Conservation (phyloP, 2,797 vertebrate genomes). For the Microctenopoma stevenorrisi region DNA sequence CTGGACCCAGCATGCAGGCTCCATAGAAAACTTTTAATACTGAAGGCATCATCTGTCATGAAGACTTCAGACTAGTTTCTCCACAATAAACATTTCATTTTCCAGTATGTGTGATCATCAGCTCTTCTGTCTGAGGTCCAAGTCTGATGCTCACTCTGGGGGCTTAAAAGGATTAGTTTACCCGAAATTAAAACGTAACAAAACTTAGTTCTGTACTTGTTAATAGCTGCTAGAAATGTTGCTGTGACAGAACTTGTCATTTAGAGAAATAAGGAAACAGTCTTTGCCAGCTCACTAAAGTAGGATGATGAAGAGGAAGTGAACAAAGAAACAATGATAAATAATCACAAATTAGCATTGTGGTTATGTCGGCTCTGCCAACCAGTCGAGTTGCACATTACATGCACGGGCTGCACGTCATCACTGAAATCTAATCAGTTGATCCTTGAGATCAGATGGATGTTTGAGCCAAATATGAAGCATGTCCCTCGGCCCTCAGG, state of each 20-base stretch:
- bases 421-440: too few species aligned
- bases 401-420: too few species aligned
- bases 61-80: conserved; percentile 1
- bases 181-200: not conserved
- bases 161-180: not conserved
- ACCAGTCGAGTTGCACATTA: too few species aligned
- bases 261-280: not conserved
- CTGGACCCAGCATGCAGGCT: not conserved
- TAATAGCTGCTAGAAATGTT: not conserved
- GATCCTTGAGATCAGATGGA: too few species aligned
- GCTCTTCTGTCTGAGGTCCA: not conserved
- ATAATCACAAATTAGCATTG: too few species aligned
- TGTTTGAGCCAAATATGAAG: too few species aligned
- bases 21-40: not conserved
- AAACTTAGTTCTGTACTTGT: not conserved
- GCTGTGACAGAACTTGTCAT: not conserved
- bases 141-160: too few species aligned
- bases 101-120: not conserved
- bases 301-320: too few species aligned
- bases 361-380: too few species aligned
- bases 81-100: conserved; percentile 1
- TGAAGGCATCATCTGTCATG: not conserved
- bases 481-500: too few species aligned
- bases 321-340: too few species aligned
- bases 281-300: too few species aligned